Percentiles rank a stretch among this genome's conserved stretches.
These are phyloP conservation scores for Drosophila kurseongensis DNA, from an alignment of 1,140 invertebrate species.

Conservation along the genomic window DNA sequence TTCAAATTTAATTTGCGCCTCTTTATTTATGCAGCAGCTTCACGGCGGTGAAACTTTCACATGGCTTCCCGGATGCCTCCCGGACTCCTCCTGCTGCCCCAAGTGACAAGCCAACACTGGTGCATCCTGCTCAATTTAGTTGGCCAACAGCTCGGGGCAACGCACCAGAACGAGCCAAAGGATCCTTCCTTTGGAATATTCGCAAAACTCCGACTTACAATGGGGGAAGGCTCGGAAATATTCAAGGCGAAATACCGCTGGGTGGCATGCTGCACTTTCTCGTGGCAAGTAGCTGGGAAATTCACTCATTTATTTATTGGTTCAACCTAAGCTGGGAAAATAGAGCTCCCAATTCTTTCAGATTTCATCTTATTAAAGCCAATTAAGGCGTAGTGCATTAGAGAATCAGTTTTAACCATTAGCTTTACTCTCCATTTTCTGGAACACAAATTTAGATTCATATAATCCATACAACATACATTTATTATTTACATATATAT, in stretches of 20 bases:
- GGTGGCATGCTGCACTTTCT: conserved; percentile 3
- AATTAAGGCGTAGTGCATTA: neutral
- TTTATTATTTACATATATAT: no score
- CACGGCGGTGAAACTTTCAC: conserved; percentile 7
- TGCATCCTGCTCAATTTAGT: conserved; percentile 23
- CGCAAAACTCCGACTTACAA: neutral
- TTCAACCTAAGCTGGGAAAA: neutral
- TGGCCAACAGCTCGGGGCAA: conserved; percentile 10
- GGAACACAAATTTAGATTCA: no score
- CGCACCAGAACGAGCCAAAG: neutral
- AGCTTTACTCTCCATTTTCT: no score
- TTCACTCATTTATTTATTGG: neutral
- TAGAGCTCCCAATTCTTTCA: neutral
- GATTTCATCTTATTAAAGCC: neutral
- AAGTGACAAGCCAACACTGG: conserved; percentile 8
- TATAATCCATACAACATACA: no score
- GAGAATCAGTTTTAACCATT: no score
- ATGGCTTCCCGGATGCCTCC: neutral
- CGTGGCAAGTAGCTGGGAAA: conserved; percentile 1
- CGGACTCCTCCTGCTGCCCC: neutral
- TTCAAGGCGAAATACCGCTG: neutral
- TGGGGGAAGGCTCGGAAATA: neutral
- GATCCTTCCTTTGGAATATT: neutral
- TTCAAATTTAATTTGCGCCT: conserved; percentile 75
- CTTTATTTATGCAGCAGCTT: conserved; percentile 67